A percentile compares a stretch with the other conserved stretches of the same genome.
phyloP scores from a whole-genome alignment of 2,113 vertebrate species.

The Microcebus tavaratra region DNA sequence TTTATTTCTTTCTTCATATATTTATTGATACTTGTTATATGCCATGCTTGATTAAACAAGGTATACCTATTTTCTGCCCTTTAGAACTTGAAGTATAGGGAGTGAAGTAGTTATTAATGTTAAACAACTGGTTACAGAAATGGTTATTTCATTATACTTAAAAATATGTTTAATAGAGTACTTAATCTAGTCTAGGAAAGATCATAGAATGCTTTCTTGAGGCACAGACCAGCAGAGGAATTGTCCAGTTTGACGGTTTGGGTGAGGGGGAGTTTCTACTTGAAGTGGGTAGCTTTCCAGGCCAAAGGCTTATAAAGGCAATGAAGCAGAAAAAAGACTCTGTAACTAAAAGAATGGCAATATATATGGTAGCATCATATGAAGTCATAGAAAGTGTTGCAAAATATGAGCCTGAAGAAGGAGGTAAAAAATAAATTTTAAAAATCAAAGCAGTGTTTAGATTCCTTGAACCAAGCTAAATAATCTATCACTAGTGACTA shows the following conservation, averaged over 20 bases:
- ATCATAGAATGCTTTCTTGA: neutral
- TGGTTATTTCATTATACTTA: neutral
- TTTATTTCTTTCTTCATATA: neutral
- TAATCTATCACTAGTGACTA: neutral
- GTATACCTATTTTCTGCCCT: neutral
- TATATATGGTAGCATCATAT: neutral
- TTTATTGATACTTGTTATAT: neutral
- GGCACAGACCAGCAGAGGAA: neutral
- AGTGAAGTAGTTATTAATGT: neutral
- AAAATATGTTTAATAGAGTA: neutral
- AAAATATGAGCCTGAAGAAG: neutral
- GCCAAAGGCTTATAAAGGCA: neutral
- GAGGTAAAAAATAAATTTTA: neutral
- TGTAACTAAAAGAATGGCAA: neutral
- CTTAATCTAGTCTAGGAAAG: neutral
- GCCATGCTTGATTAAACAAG: neutral
- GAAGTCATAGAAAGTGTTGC: neutral
- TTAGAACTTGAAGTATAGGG: neutral
- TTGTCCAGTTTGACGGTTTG: neutral
- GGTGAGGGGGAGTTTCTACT: neutral
- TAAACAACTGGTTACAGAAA: neutral
- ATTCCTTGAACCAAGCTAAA: neutral
- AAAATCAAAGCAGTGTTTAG: constrained; percentile 1
- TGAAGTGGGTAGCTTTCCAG: neutral
- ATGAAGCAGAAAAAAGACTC: neutral